Evolutionary conservation across 2,888 invertebrate genomes (phyloP).

Genomic region (Acleris laterana): DNA sequence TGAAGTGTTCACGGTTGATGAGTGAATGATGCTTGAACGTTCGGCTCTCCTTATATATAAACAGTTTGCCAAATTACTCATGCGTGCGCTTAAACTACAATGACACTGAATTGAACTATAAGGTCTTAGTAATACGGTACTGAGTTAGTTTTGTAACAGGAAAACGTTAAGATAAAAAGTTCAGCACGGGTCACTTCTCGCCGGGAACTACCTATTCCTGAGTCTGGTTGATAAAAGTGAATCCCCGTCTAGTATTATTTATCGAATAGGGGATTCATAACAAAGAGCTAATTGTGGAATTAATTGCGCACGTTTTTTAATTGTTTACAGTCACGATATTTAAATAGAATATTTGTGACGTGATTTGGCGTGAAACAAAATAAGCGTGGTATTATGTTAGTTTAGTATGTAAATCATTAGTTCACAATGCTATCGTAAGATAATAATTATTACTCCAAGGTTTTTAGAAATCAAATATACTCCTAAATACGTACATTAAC

Average conservation of each 20-base stretch:
- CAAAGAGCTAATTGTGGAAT: neutral
- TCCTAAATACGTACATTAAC: too few relatives aligned
- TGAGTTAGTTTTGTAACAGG: neutral
- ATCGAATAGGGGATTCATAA: neutral
- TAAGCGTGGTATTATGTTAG: neutral
- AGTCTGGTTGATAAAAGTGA: conserved; percentile 15
- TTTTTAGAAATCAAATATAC: too few relatives aligned
- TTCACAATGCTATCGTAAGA: too few relatives aligned
- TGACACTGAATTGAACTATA: conserved; percentile 7
- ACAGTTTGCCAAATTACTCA: neutral
- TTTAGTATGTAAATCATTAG: too few relatives aligned
- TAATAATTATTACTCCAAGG: too few relatives aligned
- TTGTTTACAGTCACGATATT: too few relatives aligned
- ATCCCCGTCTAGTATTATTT: conserved; percentile 11
- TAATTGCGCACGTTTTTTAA: neutral
- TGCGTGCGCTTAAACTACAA: neutral
- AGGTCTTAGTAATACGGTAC: neutral
- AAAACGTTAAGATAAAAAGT: conserved; percentile 9
- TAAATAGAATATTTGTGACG: too few relatives aligned
- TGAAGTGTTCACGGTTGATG: conserved; percentile 12
- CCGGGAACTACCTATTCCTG: conserved; percentile 25
- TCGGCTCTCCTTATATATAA: conserved; percentile 18
- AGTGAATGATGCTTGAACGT: conserved; percentile 30
- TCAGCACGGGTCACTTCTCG: conserved; percentile 12
- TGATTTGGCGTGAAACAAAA: neutral